phyloP scores from a whole-genome alignment of 1,140 invertebrate species.

The Tetraneura akinire region DNA sequence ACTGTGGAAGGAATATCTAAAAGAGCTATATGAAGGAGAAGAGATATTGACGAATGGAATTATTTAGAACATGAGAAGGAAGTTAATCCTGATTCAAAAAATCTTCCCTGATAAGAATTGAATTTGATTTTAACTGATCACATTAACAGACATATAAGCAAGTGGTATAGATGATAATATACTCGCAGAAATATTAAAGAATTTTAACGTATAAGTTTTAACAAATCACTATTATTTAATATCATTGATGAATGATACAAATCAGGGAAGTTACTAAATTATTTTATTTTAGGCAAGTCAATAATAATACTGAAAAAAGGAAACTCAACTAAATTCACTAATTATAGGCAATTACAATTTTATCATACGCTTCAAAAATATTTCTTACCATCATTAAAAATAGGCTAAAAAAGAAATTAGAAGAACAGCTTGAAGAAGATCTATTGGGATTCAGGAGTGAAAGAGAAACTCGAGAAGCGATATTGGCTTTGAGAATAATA shows the following conservation, averaged over 20 bases:
- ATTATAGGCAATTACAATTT: conserved; percentile 16
- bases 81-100: conserved; percentile 34
- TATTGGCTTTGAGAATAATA: not conserved
- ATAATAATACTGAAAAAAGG: conserved; percentile 39
- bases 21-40: conserved; percentile 42
- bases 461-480: not conserved
- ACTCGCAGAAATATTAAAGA: conserved; percentile 22
- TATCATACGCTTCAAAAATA: conserved; percentile 12
- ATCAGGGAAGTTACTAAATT: not conserved
- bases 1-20: conserved; percentile 37
- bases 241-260: not conserved
- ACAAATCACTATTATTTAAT: not conserved
- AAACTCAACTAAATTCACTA: not conserved
- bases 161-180: conserved; percentile 22
- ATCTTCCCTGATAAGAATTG: not conserved
- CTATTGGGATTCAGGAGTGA: not conserved
- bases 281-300: not conserved
- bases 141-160: conserved; percentile 5
- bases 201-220: not conserved
- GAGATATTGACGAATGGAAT: conserved; percentile 28
- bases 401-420: not conserved
- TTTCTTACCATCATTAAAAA: conserved; percentile 5
- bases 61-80: conserved; percentile 30
- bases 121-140: conserved; percentile 33
- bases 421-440: conserved; percentile 10